phyloP scores from a whole-genome alignment of 2,797 vertebrate genomes.

The Phrynocephalus guinanensis region DNA sequence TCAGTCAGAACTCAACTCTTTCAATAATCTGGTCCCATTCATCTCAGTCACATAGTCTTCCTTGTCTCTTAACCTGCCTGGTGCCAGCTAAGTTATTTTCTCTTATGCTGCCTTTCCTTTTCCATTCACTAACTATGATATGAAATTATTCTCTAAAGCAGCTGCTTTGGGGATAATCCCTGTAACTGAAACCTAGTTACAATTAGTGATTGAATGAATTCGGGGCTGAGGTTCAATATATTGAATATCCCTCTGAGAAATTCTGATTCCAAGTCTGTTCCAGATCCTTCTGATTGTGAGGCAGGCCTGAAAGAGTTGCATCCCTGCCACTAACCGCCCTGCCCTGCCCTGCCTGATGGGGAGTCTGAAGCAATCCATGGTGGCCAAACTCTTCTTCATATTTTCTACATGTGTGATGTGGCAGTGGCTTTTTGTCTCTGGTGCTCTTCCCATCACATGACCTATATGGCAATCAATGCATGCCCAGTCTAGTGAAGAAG shows the following conservation, averaged over 20 bases:
- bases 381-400: neutral
- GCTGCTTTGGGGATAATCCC: too few species aligned
- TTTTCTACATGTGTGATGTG: neutral
- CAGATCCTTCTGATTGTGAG: neutral
- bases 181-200: neutral
- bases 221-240: neutral
- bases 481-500: neutral
- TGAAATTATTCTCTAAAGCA: neutral
- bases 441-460: too few species aligned
- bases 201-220: neutral
- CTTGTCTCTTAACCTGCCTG: neutral
- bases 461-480: too few species aligned
- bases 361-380: neutral
- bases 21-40: too few species aligned
- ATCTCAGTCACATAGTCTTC: neutral
- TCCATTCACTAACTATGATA: neutral
- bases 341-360: neutral
- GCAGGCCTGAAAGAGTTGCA: neutral
- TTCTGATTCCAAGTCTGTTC: neutral
- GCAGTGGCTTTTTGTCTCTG: too few species aligned
- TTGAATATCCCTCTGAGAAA: neutral
- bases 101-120: neutral
- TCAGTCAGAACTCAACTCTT: too few species aligned
- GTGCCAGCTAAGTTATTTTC: neutral
- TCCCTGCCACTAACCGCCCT: neutral